Conservation (phyloP, 2,113 vertebrate species). For the Brienomyrus longianalis region DNA sequence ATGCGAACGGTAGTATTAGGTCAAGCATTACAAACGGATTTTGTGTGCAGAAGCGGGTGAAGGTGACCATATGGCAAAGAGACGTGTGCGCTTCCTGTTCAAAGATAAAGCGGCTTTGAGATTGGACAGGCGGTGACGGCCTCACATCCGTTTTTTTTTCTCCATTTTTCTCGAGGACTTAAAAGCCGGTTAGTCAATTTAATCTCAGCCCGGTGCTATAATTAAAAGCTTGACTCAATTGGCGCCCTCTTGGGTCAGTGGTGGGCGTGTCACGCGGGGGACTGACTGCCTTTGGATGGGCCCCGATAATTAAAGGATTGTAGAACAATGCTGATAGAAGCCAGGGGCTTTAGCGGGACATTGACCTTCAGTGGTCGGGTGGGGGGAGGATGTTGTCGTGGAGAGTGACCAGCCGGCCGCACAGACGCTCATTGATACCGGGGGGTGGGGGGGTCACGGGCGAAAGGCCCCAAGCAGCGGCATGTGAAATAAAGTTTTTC, state of each 20-base stretch:
- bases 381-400: not conserved
- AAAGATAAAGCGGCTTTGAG: not conserved
- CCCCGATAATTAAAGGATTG: constrained; percentile 36
- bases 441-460: not conserved
- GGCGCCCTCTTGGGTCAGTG: constrained; percentile 29
- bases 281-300: constrained; percentile 21
- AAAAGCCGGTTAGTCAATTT: constrained; percentile 24
- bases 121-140: not conserved
- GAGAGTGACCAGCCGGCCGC: not conserved
- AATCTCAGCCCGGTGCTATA: constrained; percentile 33
- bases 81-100: not conserved
- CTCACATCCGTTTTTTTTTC: not conserved
- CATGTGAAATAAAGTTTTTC: not conserved
- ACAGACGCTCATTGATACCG: not conserved
- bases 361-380: constrained; percentile 24
- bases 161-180: not conserved
- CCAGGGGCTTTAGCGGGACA: not conserved
- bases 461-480: not conserved
- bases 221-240: constrained; percentile 39
- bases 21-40: not conserved
- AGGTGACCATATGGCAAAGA: not conserved
- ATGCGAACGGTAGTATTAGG: not conserved
- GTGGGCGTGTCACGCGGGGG: constrained; percentile 5
- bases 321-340: not conserved
- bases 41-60: not conserved